Conservation (phyloP, 2,113 vertebrate genomes). For the Ceyx melanurus region DNA sequence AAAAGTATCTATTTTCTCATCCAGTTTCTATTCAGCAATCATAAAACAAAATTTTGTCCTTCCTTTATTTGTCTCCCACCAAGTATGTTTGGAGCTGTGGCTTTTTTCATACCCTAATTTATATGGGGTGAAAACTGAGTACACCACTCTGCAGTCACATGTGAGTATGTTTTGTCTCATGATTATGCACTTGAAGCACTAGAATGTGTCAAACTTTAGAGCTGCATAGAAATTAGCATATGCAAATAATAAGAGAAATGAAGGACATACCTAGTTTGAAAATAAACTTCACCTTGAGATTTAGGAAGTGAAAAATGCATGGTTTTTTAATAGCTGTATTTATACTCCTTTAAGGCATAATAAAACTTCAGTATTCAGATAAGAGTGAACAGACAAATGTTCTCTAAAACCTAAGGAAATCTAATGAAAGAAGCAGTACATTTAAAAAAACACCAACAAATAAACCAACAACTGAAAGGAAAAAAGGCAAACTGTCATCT, state of each 20-base stretch:
- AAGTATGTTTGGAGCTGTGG: not conserved
- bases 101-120: not conserved
- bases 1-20: not conserved
- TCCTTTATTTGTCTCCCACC: not conserved
- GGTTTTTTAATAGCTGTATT: constrained; percentile 6
- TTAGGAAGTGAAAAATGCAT: not conserved
- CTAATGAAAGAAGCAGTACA: not conserved
- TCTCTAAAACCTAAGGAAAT: constrained; percentile 2
- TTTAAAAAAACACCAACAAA: not conserved
- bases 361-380: constrained; percentile 1
- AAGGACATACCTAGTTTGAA: constrained; percentile 5
- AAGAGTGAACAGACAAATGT: not conserved
- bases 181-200: not conserved
- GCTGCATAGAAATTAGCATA: constrained; percentile 32
- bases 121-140: not conserved
- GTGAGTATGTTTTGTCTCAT: not conserved
- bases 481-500: not conserved
- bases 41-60: not conserved
- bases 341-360: constrained; percentile 10
- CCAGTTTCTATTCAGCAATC: not conserved
- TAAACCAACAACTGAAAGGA: not conserved
- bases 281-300: constrained; percentile 39
- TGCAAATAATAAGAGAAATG: constrained; percentile 28
- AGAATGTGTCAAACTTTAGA: not conserved
- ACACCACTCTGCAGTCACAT: not conserved